Conservation (phyloP, 2,888 invertebrate species). For the Lochmaea crataegi region DNA sequence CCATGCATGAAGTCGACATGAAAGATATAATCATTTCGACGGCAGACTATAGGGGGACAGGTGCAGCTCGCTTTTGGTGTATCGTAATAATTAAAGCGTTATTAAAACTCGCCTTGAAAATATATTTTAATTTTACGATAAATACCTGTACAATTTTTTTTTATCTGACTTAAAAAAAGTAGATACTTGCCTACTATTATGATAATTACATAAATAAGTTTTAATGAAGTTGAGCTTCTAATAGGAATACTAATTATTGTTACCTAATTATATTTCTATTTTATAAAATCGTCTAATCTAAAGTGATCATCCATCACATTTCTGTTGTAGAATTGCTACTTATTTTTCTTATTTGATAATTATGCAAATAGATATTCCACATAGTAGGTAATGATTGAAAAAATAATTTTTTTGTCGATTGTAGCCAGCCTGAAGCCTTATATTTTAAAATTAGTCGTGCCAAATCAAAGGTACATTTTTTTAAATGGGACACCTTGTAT, state of each 20-base stretch:
- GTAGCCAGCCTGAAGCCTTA: too few species aligned
- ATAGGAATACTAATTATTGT: background rate
- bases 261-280: too few species aligned
- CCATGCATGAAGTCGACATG: slow-evolving; percentile 23
- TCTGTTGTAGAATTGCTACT: too few species aligned
- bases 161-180: background rate
- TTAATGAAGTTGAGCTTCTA: background rate
- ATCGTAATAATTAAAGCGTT: background rate
- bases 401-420: too few species aligned
- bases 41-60: slow-evolving; percentile 10
- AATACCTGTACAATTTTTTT: background rate
- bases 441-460: too few species aligned
- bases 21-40: slow-evolving; percentile 21
- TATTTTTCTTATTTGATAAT: too few species aligned
- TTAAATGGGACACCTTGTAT: too few species aligned
- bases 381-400: too few species aligned
- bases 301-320: too few species aligned
- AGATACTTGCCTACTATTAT: background rate
- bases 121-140: background rate
- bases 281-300: too few species aligned
- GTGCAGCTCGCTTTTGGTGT: slow-evolving; percentile 1
- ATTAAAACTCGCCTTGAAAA: slow-evolving; percentile 7
- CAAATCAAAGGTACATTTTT: too few species aligned
- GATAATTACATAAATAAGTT: background rate
- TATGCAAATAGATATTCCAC: too few species aligned